Base-by-base conservation (phyloP, 2,113 vertebrate species). In the Romanogobio albipinnatus region DNA sequence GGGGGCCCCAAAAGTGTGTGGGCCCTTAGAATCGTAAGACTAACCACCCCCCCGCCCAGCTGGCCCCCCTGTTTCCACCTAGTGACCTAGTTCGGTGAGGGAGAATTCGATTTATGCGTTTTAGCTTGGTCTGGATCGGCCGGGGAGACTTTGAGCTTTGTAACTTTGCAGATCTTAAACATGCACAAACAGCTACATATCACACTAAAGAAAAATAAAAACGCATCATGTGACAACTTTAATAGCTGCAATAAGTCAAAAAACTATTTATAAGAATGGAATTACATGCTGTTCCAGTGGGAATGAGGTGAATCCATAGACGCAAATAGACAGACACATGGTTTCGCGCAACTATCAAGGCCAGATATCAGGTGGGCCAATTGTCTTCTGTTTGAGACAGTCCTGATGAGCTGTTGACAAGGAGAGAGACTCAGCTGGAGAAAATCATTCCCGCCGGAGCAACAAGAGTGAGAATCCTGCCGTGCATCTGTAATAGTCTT, bases 331-430 rank as follows among this genome's bases (percentile, higher is more conserved):
- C 7, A 70, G 85, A 56, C 17, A 49, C 68, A 36, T 5, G 51
- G 83, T 26, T 78, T 85, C 76, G 7, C 71, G 1, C 70, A 73
- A 39, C 45, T 13, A 71, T 45, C 36, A 70, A 62, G 49, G 70
- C 59, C 68, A 62, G 26, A 47, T 59, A 73, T 82, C 73, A 84
- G 82, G 58, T 77, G 56, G 77, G 24, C 62, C 76, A 36, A 58
- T 58, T 85, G 64, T 58, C 47, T 66, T 53, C 6, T 47, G 61
- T 8, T 15, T 43, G 24, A 81, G 49, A 76, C 62, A 26, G 74
- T 77, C 9, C 76, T 81, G 43, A 85, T 77, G 82, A 70, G 56
- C 74, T 85, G 61, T 66, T 81, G 78, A 85, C 79, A 71, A 64
- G 79, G 24, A 81, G 15, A 81, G 43, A 66, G 61, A 81, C 61